Conservation (phyloP, 2,113 vertebrate species). For the Ciconia maguari region DNA sequence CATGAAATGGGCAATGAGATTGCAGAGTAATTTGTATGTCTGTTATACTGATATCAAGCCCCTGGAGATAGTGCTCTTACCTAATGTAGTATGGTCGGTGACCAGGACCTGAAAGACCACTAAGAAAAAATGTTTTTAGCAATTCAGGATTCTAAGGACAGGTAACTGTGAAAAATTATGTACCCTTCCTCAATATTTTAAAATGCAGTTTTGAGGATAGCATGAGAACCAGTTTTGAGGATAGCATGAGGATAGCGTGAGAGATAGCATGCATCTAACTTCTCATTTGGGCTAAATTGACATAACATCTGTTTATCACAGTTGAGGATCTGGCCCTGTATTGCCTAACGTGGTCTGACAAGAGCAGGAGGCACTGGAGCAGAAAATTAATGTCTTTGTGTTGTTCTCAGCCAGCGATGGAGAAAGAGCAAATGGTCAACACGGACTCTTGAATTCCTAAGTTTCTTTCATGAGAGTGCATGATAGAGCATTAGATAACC, state of each 20-base stretch:
- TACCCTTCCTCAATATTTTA: not conserved
- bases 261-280: too few species aligned
- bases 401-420: fast-evolving
- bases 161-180: not conserved
- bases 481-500: not conserved
- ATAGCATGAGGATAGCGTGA: not conserved
- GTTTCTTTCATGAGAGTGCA: not conserved
- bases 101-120: not conserved
- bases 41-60: not conserved
- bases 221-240: not conserved
- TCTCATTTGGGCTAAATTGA: not conserved
- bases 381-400: not conserved
- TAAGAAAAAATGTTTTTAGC: not conserved
- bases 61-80: not conserved
- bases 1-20: not conserved
- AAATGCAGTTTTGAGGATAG: not conserved
- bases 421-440: not conserved
- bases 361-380: not conserved
- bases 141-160: not conserved
- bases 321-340: not conserved
- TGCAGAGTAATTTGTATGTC: not conserved
- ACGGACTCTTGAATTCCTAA: not conserved
- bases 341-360: not conserved
- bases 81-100: fast-evolving
- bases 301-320: not conserved